phyloP scores from a whole-genome alignment of 2,888 invertebrate species.

The Melipona bicolor region DNA sequence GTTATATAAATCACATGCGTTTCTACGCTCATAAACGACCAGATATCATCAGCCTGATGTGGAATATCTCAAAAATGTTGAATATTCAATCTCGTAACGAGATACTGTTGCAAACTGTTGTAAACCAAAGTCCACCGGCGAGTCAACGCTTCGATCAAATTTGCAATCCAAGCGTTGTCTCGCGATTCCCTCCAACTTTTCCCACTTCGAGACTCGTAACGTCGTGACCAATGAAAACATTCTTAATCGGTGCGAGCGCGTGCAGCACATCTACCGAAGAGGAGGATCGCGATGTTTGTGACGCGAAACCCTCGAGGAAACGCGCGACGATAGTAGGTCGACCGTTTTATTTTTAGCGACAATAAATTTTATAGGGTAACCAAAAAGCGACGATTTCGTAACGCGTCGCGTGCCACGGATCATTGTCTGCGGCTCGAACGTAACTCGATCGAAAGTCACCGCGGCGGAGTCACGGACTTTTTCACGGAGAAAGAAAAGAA shows the following conservation, averaged over 20 bases:
- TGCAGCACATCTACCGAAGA: neutral
- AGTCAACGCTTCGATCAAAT: neutral
- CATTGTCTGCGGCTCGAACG: neutral
- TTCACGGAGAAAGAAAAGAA: too few species aligned
- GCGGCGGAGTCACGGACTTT: neutral
- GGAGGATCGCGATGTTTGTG: neutral
- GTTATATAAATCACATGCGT: neutral
- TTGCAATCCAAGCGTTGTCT: neutral
- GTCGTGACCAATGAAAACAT: neutral
- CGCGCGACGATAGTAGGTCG: constrained; percentile 42
- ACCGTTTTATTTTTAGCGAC: constrained; percentile 50
- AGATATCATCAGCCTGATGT: too few species aligned
- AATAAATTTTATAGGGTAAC: constrained; percentile 41
- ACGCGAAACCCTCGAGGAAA: constrained; percentile 15
- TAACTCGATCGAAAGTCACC: neutral
- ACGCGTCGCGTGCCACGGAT: constrained; percentile 7
- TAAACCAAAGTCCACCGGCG: neutral
- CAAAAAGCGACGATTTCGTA: constrained; percentile 32
- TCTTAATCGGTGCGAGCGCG: neutral
- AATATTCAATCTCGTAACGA: neutral
- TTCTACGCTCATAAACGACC: neutral
- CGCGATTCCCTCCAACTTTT: neutral
- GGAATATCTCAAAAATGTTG: neutral
- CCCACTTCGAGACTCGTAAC: neutral
- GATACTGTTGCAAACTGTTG: neutral